Evolutionary conservation across 2,797 vertebrate species (phyloP).

Genomic region (Allenopithecus nigroviridis): DNA sequence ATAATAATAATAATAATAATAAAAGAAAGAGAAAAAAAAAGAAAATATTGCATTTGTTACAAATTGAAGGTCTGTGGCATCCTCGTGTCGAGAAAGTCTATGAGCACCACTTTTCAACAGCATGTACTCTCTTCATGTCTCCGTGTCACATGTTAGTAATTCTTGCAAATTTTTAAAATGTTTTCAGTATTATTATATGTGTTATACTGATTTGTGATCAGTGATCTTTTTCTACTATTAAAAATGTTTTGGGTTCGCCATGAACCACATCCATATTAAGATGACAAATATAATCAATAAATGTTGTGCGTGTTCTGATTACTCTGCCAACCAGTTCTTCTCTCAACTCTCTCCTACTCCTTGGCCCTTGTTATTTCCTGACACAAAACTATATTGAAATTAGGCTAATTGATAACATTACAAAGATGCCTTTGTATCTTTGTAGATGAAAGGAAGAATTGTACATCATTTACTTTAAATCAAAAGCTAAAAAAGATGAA

Average conservation of each 20-base stretch:
- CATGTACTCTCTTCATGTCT: not conserved
- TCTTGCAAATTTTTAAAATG: not conserved
- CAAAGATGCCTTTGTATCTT: not conserved
- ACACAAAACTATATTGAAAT: not conserved
- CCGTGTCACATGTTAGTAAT: not conserved
- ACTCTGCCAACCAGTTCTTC: not conserved
- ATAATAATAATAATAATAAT: no score
- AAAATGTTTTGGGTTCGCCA: not conserved
- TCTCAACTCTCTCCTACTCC: not conserved
- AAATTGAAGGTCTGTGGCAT: not conserved
- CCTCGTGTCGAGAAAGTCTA: not conserved
- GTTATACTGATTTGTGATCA: not conserved
- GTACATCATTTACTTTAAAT: not conserved
- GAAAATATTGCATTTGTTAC: not conserved
- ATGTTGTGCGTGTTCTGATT: not conserved
- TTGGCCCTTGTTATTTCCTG: not conserved
- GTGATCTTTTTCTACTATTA: not conserved
- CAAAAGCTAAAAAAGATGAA: not conserved
- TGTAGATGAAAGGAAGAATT: not conserved
- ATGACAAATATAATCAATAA: not conserved
- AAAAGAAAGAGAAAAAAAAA: no score
- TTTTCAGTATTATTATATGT: not conserved
- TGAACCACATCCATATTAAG: not conserved
- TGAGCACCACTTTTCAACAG: not conserved
- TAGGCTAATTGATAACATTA: not conserved